Evolutionary conservation across 2,113 vertebrate genomes (phyloP), one percentile per base, ranked within the genome.

Genomic region (Zootoca vivipara): DNA sequence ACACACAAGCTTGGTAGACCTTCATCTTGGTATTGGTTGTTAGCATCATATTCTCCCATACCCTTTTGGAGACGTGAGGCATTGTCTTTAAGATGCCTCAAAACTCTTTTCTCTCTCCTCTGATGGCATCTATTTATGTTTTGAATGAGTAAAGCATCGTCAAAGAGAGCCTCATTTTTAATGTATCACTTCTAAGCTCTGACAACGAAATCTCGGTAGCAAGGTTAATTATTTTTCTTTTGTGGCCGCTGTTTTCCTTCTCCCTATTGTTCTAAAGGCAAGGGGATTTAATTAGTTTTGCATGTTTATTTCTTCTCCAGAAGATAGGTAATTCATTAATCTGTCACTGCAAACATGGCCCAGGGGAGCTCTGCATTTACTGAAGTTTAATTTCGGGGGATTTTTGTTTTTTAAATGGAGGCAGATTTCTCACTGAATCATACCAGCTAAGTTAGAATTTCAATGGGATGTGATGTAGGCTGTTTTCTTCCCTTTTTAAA

Each of bases 281-380:
- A 24, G 84, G 85, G 87, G 70, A 52, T 86, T 75, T 90, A 94
- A 89, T 90, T 87, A 90, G 80, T 91, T 93, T 90, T 90, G 85
- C 15, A 35, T 91, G 78, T 93, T 95, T 96, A 35, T 93, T 93
- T 93, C 35, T 77, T 93, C 90, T 91, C 73, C 62, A 40, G 56
- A 78, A 95, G 86, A 75, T 12, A 78, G 85, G 30, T 93, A 92
- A 87, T 92, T 91, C 86, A 89, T 91, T 94, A 91, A 89, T 91
- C 91, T 93, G 84, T 89, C 85, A 79, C 13, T 91, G 67, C 64
- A 92, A 91, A 72, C 30, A 7, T 89, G 67, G 64, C 83, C 30
- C 81, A 69, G 84, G 90, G 72, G 24, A 89, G 20, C 42, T 38
- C 62, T 70, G 10, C 65, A 33, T 70, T 88, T 82, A 73, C 38